These are phyloP conservation scores for Alces alces DNA, from an alignment of 2,113 vertebrate species.

Conservation along the genomic window DNA sequence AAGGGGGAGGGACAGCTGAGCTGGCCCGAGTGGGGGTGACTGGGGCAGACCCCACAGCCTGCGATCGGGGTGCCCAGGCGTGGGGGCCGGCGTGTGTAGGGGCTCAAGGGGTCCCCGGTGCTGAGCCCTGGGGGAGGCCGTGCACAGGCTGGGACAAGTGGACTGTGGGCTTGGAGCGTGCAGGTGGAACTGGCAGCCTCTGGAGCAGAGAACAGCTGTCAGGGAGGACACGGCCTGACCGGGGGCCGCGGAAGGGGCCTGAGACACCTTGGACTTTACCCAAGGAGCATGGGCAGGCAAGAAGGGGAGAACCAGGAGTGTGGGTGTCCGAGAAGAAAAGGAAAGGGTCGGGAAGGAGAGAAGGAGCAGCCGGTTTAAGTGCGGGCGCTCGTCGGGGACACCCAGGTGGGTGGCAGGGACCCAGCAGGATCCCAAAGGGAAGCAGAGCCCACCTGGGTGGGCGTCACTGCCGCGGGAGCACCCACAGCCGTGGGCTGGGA, in stretches of 20 bases:
- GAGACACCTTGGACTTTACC: neutral
- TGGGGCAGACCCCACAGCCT: too few species aligned
- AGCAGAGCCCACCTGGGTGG: neutral
- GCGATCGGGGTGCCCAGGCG: rapidly evolving
- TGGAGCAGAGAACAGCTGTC: neutral
- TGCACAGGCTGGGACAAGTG: rapidly evolving
- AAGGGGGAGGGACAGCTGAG: neutral
- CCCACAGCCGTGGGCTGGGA: neutral
- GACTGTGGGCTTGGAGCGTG: rapidly evolving
- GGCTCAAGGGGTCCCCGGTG: neutral
- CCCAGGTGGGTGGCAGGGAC: neutral
- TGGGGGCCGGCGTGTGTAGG: rapidly evolving
- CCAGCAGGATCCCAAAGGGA: neutral
- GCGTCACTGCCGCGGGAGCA: neutral
- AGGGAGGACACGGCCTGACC: rapidly evolving
- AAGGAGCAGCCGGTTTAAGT: neutral
- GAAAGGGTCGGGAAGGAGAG: neutral
- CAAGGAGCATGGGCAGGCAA: neutral
- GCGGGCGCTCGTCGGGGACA: too few species aligned
- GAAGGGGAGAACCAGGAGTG: neutral
- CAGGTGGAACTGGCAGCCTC: rapidly evolving
- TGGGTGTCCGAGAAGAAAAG: neutral
- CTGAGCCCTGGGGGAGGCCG: neutral
- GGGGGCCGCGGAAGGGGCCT: rapidly evolving
- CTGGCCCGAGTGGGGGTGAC: neutral